phyloP scores from a whole-genome alignment of 2,113 vertebrate species.

The Myiozetetes cayanensis region DNA sequence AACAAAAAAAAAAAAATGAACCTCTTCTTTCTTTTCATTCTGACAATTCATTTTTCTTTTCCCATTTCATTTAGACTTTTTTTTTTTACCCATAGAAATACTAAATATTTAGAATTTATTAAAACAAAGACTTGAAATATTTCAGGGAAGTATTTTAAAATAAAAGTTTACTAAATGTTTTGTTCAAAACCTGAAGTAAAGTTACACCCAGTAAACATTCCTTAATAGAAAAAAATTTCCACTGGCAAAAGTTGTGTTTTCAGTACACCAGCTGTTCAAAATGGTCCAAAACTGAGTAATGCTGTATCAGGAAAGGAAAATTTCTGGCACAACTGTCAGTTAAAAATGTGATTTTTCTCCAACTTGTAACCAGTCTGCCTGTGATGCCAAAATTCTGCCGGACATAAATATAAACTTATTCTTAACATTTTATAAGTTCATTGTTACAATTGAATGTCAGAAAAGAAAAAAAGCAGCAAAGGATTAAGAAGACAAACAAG shows the following conservation, averaged over 20 bases:
- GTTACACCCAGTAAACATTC: neutral
- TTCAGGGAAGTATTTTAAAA: neutral
- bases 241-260: neutral
- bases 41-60: neutral
- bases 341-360: neutral
- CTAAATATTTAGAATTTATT: neutral
- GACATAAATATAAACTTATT: neutral
- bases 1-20: neutral
- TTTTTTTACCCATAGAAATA: neutral
- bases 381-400: neutral
- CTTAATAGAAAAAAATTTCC: neutral
- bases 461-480: neutral
- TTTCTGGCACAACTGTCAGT: neutral
- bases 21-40: neutral
- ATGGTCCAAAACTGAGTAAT: neutral
- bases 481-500: neutral
- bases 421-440: neutral
- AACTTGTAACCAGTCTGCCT: neutral
- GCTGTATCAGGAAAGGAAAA: neutral
- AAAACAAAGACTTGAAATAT: neutral
- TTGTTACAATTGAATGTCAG: neutral
- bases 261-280: neutral
- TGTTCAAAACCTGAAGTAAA: neutral
- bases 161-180: neutral
- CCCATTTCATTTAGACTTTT: neutral